Base-by-base conservation (phyloP, 2,888 invertebrate genomes). In the Hyalella azteca region DNA sequence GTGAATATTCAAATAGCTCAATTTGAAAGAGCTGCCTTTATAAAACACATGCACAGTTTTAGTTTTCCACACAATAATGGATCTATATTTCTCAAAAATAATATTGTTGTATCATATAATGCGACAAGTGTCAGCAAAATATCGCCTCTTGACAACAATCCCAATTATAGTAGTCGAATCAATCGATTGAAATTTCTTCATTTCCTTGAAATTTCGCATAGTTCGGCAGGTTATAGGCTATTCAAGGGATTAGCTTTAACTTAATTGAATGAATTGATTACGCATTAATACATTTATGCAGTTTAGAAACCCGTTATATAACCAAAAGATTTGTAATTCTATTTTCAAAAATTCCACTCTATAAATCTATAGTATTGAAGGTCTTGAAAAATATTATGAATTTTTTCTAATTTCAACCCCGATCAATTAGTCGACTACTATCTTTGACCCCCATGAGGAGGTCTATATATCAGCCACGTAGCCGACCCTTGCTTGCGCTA, bases 91-190 rank as follows among this genome's bases (percentile, higher is more conserved):
- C 7, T 54, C 26, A 77, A 75, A 77, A 79, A 59, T 75, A 77
- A 3, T 60, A 29, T 59, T 50, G 79, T 39, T 77, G 79, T 77
- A 50, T 4, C 77, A 41, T 77, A 79, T 76, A 77, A 79, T 36
- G 76, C 77, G 59, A 77, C 79, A 79, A 77, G 79, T 22, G 77
- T 79, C 77, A 76, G 76, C 50, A 79, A 79, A 50, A 13, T 75
- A 79, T 49, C 54, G 45, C 7, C 76, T 76, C 76, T 79, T 75
- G 79, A 76, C 50, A 79, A 79, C 39, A 54, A 78, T 54, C 76
- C 76, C 54, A 76, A 15, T n/a, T 76, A 50, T 49, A 50, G 76
- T 15, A 50, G 54, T 54, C 76, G 50, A 41, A 79, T 48, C 45
- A 79, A 79, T 75, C 76, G n/a, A n/a, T n/a, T n/a, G n/a, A n/a